Conservation (phyloP, 2,113 vertebrate species). For the Canis aureus region DNA sequence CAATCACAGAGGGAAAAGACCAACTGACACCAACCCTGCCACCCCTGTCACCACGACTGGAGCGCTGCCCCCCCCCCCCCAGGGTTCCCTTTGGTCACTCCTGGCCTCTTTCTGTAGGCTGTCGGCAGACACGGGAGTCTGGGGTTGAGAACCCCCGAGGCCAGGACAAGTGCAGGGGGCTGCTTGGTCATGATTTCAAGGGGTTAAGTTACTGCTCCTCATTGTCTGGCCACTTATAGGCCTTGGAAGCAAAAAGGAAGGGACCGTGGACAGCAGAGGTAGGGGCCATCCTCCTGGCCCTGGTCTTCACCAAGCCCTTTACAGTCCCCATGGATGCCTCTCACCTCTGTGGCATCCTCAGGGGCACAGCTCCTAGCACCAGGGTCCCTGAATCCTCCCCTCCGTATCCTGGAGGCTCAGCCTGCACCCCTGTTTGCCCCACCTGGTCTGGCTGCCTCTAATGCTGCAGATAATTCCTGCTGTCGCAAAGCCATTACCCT, state of each 20-base stretch:
- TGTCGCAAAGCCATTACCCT: conserved; percentile 59
- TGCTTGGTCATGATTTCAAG: fast-evolving
- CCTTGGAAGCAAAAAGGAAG: background rate
- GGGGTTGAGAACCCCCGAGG: background rate
- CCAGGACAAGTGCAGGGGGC: background rate
- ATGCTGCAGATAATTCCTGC: conserved; percentile 68
- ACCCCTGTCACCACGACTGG: background rate
- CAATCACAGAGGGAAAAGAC: background rate
- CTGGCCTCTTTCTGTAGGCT: background rate
- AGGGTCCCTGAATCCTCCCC: fast-evolving
- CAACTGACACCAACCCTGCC: background rate
- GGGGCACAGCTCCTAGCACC: background rate
- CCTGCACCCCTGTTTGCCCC: fast-evolving
- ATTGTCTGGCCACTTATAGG: background rate
- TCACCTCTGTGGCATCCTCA: background rate
- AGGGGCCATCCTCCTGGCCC: background rate
- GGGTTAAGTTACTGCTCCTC: background rate
- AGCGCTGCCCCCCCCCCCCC: fast-evolving
- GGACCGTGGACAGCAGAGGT: background rate
- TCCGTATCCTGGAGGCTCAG: background rate
- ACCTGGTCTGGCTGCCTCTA: background rate
- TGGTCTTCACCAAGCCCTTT: fast-evolving
- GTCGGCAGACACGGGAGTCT: background rate
- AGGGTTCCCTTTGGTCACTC: background rate
- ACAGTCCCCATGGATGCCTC: background rate